Percentiles rank a stretch among this genome's conserved stretches.
phyloP scores from a whole-genome alignment of 2,113 vertebrate species.

The Erinaceus europaeus region DNA sequence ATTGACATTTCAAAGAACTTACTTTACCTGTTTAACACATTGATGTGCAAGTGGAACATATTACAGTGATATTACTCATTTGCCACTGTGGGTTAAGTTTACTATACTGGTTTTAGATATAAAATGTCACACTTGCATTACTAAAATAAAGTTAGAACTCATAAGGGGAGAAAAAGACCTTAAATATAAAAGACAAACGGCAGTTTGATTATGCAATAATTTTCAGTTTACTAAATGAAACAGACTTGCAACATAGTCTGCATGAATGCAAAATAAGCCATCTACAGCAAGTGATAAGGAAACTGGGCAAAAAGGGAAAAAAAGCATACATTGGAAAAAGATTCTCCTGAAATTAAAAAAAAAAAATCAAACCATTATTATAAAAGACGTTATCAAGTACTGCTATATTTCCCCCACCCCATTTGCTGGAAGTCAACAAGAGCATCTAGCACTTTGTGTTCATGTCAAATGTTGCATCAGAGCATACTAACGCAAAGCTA shows the following conservation, averaged over 20 bases:
- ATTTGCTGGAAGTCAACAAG: slow-evolving; percentile 81
- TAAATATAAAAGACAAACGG: slow-evolving; percentile 87
- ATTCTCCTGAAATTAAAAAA: slow-evolving; percentile 67
- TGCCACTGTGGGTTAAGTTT: slow-evolving; percentile 74
- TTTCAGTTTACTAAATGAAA: slow-evolving; percentile 88
- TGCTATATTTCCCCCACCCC: slow-evolving; percentile 80
- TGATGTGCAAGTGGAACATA: slow-evolving; percentile 71
- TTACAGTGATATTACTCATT: slow-evolving; percentile 73
- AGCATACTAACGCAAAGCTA: slow-evolving; percentile 84
- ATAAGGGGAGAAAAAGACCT: slow-evolving; percentile 65
- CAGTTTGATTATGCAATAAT: slow-evolving; percentile 87
- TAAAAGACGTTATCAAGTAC: slow-evolving; percentile 78
- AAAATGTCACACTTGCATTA: slow-evolving; percentile 78
- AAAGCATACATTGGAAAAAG: slow-evolving; percentile 82
- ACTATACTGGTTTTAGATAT: slow-evolving; percentile 73
- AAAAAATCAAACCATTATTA: slow-evolving; percentile 82
- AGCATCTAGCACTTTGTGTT: slow-evolving; percentile 81
- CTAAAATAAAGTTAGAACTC: slow-evolving; percentile 80
- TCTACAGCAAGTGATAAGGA: slow-evolving; percentile 85
- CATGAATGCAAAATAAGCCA: slow-evolving; percentile 86
- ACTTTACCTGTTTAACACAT: slow-evolving; percentile 68
- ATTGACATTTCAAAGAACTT: slow-evolving; percentile 78
- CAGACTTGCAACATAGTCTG: slow-evolving; percentile 86
- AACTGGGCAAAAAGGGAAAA: slow-evolving; percentile 74
- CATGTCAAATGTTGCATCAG: slow-evolving; percentile 79